Base-by-base conservation (phyloP, 2,113 vertebrate genomes). In the Onychostoma macrolepis region DNA sequence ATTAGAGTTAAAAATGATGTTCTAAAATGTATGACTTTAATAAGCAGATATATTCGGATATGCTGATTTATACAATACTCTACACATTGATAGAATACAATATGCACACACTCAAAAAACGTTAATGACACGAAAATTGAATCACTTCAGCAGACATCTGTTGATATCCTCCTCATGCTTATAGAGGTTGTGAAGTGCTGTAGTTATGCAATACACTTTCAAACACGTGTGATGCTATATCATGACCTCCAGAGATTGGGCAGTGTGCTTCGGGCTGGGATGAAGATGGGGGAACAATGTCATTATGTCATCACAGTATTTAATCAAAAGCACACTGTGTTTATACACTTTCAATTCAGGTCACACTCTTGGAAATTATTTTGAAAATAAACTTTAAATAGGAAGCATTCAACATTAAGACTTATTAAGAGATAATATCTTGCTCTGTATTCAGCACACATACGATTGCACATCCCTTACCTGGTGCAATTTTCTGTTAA, bases 381-480 rank as follows among this genome's bases (percentile, higher is more conserved):
- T 26, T 4, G 48, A 75, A 83, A 74, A 84, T 36, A 72, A 36
- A 30, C 17, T 13, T 36, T 19, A 13, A 9, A 36, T 26, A 63
- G 28, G 8, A 79, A 36, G 24, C 5, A 80, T 65, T 48, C 30
- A 38, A 81, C 36, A 86, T 86, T 83, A 78, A 11, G 58, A 24
- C 33, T n/a, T n/a, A 26, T 56, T 83, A 33, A 53, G 61, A 74
- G 19, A 24, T 83, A 58, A 86, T 86, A 12, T 53, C 30, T 63
- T 45, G 69, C 45, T 83, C 78, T 78, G 43, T 82, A 83, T 72
- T 86, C 84, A 19, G 21, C 71, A 71, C 84, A 72, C 45, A 30
- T 13, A 21, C 24, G 2, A 41, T 48, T 84, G 53, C 30, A 53
- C 26, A 19, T 78, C 15, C 28, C 26, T 78, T 45, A n/a, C 6